Percentiles rank a stretch among this genome's conserved stretches.
Evolutionary conservation across 2,113 vertebrate genomes (phyloP).

Genomic region (Atractosteus spatula): DNA sequence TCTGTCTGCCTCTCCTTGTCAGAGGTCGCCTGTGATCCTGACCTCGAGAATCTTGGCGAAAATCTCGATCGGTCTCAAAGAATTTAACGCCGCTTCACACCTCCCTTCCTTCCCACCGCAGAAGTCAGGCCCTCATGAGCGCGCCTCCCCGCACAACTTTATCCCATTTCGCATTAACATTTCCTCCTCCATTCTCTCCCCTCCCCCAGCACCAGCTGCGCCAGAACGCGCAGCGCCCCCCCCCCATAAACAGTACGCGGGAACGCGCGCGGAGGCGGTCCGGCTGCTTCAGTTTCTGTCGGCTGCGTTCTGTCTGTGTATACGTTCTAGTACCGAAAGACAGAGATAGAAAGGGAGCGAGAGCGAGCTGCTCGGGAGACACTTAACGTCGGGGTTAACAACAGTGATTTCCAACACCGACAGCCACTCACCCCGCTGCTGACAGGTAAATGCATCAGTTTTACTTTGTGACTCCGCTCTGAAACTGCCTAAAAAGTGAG

Average conservation of each 20-base stretch:
- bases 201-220: slow-evolving; percentile 18
- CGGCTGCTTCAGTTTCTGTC: slow-evolving; percentile 60
- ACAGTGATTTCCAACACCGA: slow-evolving; percentile 57
- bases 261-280: slow-evolving; percentile 74
- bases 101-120: no score
- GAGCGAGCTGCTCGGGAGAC: slow-evolving; percentile 52
- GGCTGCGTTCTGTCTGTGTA: slow-evolving; percentile 55
- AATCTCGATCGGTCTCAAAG: no score
- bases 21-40: no score
- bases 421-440: slow-evolving; percentile 38
- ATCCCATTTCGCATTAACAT: not conserved
- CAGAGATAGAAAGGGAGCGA: slow-evolving; percentile 61
- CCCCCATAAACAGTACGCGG: slow-evolving; percentile 20
- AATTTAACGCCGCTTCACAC: no score
- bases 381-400: slow-evolving; percentile 53
- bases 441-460: slow-evolving; percentile 52
- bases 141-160: no score
- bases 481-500: slow-evolving; percentile 47
- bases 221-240: slow-evolving; percentile 50
- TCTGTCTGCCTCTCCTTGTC: no score
- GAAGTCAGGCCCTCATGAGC: no score
- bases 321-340: slow-evolving; percentile 64
- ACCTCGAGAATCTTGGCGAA: no score
- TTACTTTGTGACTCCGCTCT: slow-evolving; percentile 18
- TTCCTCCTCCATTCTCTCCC: not conserved